Conservation (phyloP, 2,888 invertebrate species). For the Cartodere bifasciata region DNA sequence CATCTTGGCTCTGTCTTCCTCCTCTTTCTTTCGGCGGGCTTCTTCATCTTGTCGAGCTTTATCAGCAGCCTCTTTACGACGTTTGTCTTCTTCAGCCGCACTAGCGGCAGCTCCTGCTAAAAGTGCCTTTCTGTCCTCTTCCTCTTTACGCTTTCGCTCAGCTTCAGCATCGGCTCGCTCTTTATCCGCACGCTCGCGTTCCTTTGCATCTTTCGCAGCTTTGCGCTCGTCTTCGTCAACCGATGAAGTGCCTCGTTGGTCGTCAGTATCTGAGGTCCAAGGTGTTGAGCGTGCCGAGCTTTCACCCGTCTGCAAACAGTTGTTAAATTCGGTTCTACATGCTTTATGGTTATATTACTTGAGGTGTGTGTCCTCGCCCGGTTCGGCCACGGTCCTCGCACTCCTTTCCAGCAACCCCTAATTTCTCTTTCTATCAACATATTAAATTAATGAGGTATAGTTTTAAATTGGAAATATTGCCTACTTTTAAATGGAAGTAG, state of each 20-base stretch:
- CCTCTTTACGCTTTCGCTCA: not conserved
- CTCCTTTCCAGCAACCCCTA: no score
- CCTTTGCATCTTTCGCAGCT: not conserved
- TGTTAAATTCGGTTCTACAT: no score
- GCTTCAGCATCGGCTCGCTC: not conserved
- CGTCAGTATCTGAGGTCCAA: not conserved
- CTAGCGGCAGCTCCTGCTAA: not conserved
- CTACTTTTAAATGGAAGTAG: no score
- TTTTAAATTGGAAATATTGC: no score
- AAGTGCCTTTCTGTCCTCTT: not conserved
- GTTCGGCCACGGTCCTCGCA: no score
- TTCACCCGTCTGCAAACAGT: no score
- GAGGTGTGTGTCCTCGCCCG: no score
- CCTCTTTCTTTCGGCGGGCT: not conserved
- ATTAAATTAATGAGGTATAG: no score
- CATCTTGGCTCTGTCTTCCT: not conserved
- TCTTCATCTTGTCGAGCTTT: not conserved
- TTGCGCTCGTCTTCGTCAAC: not conserved
- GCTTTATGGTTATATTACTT: no score
- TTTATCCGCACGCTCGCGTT: not conserved
- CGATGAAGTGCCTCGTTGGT: no score
- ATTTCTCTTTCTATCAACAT: not conserved
- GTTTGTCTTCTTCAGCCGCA: not conserved
- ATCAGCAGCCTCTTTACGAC: not conserved
- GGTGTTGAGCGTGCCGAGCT: no score